These are phyloP conservation scores for Phyllostomus hastatus DNA, from an alignment of 2,113 vertebrate species.

Conservation along the genomic window DNA sequence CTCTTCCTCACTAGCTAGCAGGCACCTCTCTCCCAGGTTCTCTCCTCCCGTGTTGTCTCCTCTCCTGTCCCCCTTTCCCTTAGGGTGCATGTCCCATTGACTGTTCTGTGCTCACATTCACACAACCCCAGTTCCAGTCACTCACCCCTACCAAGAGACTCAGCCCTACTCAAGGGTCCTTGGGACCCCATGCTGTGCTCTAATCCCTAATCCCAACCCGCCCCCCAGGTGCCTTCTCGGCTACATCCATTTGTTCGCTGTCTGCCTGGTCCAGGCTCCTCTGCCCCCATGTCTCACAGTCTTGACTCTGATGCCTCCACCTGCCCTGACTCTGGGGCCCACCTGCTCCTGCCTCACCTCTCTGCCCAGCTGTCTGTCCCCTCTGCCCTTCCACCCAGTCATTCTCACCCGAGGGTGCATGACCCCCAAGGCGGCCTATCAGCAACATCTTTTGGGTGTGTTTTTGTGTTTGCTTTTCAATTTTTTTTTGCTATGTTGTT, in stretches of 20 bases:
- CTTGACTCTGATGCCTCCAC: background rate
- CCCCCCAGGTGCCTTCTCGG: background rate
- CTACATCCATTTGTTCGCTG: background rate
- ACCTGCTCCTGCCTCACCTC: background rate
- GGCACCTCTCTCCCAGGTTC: background rate
- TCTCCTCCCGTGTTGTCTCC: background rate
- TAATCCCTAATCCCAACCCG: background rate
- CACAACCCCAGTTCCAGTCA: background rate
- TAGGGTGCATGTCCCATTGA: rapidly evolving
- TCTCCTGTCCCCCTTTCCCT: rapidly evolving
- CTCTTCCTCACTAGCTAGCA: rapidly evolving
- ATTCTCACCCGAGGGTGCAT: background rate
- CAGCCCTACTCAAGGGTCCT: background rate
- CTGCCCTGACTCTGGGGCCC: background rate
- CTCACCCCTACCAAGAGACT: background rate
- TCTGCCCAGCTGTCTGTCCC: background rate
- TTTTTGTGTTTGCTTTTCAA: background rate
- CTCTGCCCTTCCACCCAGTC: background rate
- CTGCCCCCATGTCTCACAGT: background rate
- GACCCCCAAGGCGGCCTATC: background rate
- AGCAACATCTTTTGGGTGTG: background rate
- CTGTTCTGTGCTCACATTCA: background rate
- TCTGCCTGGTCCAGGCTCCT: background rate
- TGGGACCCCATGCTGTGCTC: rapidly evolving
- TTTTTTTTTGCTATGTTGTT: background rate